Evolutionary conservation across 2,113 vertebrate genomes (phyloP).

Genomic region (Zosterops lateralis): DNA sequence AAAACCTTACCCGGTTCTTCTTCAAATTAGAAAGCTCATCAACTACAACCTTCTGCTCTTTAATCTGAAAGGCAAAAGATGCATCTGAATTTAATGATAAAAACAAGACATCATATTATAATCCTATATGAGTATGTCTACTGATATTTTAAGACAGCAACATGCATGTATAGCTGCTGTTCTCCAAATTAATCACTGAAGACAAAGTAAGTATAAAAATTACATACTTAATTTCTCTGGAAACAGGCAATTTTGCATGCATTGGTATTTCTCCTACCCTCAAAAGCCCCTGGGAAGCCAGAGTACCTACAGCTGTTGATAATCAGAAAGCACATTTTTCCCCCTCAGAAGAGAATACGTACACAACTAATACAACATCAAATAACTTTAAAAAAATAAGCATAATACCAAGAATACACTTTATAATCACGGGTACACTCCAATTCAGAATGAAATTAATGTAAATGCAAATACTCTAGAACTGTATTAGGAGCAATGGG

Average conservation of each 20-base stretch:
- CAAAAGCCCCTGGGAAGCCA: background rate
- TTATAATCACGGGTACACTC: background rate
- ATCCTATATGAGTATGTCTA: background rate
- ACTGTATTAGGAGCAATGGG: background rate
- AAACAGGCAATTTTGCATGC: background rate
- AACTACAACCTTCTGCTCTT: conserved; percentile 88
- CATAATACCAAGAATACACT: background rate
- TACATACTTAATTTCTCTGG: background rate
- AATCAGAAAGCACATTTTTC: background rate
- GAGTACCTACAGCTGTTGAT: background rate
- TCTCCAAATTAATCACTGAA: background rate
- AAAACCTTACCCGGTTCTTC: conserved; percentile 84
- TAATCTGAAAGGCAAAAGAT: conserved; percentile 78
- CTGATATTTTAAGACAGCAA: background rate
- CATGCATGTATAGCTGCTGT: background rate
- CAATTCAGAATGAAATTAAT: background rate
- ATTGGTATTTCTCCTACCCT: background rate
- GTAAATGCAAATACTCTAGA: background rate
- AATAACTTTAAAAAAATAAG: background rate
- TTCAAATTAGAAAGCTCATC: conserved; percentile 94
- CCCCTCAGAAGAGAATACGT: background rate
- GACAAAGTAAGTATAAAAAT: background rate
- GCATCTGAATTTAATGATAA: background rate
- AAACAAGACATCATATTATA: background rate
- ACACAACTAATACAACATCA: background rate